Percentiles rank a stretch among this genome's conserved stretches.
These are phyloP conservation scores for Scaptodrosophila lebanonensis DNA, from an alignment of 1,140 invertebrate genomes.

Conservation along the genomic window DNA sequence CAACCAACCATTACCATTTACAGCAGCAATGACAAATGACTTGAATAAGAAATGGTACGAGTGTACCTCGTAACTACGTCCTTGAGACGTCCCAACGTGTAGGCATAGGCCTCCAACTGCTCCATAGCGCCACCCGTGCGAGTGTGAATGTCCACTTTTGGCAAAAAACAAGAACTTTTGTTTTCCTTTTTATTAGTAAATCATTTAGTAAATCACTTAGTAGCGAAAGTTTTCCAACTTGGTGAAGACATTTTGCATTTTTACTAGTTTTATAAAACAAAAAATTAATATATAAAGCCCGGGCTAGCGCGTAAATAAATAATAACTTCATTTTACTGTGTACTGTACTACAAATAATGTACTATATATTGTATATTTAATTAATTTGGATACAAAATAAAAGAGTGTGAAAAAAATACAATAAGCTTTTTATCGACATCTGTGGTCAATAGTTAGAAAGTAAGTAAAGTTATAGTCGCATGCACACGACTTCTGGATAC, in stretches of 20 bases:
- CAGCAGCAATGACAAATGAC: neutral
- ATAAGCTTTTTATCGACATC: slow-evolving; percentile 20
- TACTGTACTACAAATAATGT: slow-evolving; percentile 71
- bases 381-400: slow-evolving; percentile 60
- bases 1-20: neutral
- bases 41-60: no score
- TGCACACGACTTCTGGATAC: no score
- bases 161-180: no score
- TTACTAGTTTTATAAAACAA: slow-evolving; percentile 64
- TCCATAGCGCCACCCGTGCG: no score
- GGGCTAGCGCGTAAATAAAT: slow-evolving; percentile 64
- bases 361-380: slow-evolving; percentile 65
- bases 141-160: no score
- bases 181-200: slow-evolving; percentile 56
- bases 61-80: no score
- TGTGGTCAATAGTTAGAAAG: slow-evolving; percentile 20
- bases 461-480: no score
- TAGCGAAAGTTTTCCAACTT: slow-evolving; percentile 33
- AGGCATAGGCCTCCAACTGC: no score
- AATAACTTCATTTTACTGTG: slow-evolving; percentile 64
- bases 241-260: slow-evolving; percentile 56
- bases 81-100: no score
- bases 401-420: slow-evolving; percentile 40
- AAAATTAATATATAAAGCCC: slow-evolving; percentile 43
- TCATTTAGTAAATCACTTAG: slow-evolving; percentile 60